Base-by-base conservation (phyloP, 2,888 invertebrate genomes). In the Brachycybe producta region DNA sequence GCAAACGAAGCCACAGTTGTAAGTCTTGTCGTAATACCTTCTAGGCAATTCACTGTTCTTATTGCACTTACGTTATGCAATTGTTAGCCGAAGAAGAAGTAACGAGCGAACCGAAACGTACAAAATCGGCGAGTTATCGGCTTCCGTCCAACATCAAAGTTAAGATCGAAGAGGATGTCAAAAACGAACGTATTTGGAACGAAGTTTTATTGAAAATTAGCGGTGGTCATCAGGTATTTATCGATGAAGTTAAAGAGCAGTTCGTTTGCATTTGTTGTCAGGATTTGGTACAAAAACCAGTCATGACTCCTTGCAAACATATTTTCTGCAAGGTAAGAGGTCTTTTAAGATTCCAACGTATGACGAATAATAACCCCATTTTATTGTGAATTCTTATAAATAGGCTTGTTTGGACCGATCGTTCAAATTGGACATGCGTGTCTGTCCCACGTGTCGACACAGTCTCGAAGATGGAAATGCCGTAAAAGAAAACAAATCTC, bases 241-340 rank as follows among this genome's bases (percentile, higher is more conserved):
- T 82, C 13, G 73, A 73, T 17, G 74, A 74, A 55, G 74, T 84
- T 2, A 73, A 76, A 52, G 75, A 79, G 59, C 60, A 73, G 47
- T 85, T 85, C 63, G 71, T 74, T n/a, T 87, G 87, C 61, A 78
- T 82, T 43, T 83, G 83, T 59, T 87, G 86, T 61, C 80, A 82
- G 61, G 82, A 83, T 46, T 65, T 86, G 2, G 77, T 78, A 0
- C 75, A 69, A 52, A 70, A 72, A 51, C 85, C 86, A 0, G 72
- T 84, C 17, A 85, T 84, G 0, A 80, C 82, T 0, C 69, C 74
- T 0, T 86, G 86, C 60, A 65, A 68, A 38, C 86, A 87, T 62
- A 85, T 81, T 61, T 76, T 84, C 55, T 87, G 86, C 61, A 70
- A 75, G 70, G 79, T 79, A 63, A 68, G 70, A 64, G n/a, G 19